Evolutionary conservation across 2,888 invertebrate species (phyloP), one percentile per base, ranked within the genome.

Genomic region (Apotomis betuletana): DNA sequence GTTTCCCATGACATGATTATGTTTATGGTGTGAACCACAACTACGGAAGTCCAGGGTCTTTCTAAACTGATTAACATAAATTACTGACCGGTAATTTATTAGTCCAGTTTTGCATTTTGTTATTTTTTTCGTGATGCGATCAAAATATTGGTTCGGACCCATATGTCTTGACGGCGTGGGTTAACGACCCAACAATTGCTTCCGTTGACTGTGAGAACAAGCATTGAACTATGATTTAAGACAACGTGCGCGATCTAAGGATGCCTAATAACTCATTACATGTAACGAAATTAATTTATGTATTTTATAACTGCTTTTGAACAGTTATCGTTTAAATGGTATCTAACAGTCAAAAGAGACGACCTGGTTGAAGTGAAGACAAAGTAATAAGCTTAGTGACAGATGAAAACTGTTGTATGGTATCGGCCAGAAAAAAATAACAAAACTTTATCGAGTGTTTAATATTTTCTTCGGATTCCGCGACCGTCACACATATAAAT

Each of bases 11-110:
- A 67, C 71, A 71, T 62, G 49, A 67, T 64, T 70, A 71, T 57
- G 51, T 71, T 71, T 71, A 71, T 71, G 71, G 62, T 71, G 72
- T 72, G 72, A 72, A 72, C 72, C 63, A 69, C 74, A 75, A 62
- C 78, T 83, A 81, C 90, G 90, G 90, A 91, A 83, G 85, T 91
- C 90, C 90, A 88, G 85, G 81, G 85, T 84, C 81, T 78, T 78
- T 80, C 80, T 78, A 76, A 77, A 78, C 77, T 64, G 75, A 88
- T 90, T 87, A 85, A 76, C 88, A 90, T 90, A 88, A 83, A 74
- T 68, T 76, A 74, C 72, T 63, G 58, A 38, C 74, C 74, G 74
- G 77, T 80, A 76, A 78, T 78, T 82, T 81, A 79, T 78, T 75
- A 77, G 59, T 67, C 75, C 64, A 72, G 75, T 78, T 78, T 68